Conservation (phyloP, 2,113 vertebrate genomes). For the Stegastes partitus region DNA sequence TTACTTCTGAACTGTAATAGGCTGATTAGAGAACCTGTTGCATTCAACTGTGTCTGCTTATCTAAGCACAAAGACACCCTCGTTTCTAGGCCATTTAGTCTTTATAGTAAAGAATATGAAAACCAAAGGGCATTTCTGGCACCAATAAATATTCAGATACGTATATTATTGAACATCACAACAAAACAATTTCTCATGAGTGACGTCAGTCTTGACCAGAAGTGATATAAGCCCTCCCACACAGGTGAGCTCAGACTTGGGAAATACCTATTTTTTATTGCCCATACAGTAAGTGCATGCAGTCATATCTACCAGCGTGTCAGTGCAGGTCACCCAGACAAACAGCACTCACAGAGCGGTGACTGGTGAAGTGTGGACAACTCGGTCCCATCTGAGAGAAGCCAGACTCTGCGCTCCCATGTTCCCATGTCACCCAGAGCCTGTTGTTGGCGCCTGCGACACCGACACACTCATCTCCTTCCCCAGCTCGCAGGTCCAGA, state of each 20-base stretch:
- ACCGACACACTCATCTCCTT: slow-evolving; percentile 69
- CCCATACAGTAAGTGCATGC: slow-evolving; percentile 16
- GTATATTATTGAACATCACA: neutral
- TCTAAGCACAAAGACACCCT: no score
- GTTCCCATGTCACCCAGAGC: slow-evolving; percentile 61
- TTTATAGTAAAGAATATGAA: no score
- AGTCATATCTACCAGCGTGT: slow-evolving; percentile 41
- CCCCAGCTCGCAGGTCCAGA: slow-evolving; percentile 26
- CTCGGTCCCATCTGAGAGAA: slow-evolving; percentile 69
- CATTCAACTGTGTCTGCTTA: no score
- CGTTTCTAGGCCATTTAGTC: no score
- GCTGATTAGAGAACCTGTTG: no score
- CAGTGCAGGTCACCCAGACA: slow-evolving; percentile 51
- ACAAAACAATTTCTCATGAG: neutral
- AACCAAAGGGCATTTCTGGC: no score
- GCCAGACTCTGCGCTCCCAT: slow-evolving; percentile 63
- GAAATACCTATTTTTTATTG: neutral
- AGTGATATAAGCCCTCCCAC: neutral
- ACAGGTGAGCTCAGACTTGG: neutral
- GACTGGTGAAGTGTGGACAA: slow-evolving; percentile 71
- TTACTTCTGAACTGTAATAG: no score
- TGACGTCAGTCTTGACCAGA: neutral
- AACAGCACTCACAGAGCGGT: slow-evolving; percentile 53
- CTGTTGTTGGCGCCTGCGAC: slow-evolving; percentile 67
- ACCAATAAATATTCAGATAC: no score